These are phyloP conservation scores for Monomorium pharaonis DNA, from an alignment of 1,140 invertebrate species.

Conservation along the genomic window DNA sequence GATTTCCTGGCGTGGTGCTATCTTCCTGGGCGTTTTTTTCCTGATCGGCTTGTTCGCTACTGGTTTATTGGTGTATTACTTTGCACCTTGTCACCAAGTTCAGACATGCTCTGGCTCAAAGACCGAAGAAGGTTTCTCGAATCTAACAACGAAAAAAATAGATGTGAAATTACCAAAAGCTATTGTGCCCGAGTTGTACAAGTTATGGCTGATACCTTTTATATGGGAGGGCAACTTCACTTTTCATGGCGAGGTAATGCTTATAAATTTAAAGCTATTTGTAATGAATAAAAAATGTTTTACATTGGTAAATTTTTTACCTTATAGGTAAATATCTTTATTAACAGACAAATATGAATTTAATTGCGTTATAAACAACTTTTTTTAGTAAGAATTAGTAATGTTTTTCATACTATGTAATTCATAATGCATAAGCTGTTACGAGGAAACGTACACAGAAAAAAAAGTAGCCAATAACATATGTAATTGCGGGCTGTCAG, in stretches of 20 bases:
- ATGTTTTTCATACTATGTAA: slow-evolving; percentile 8
- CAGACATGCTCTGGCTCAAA: slow-evolving; percentile 44
- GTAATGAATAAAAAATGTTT: no score
- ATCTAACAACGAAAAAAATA: slow-evolving; percentile 79
- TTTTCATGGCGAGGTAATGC: slow-evolving; percentile 89
- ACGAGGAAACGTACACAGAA: neutral
- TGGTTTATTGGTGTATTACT: slow-evolving; percentile 89
- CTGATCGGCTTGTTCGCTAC: slow-evolving; percentile 86
- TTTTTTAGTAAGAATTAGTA: neutral
- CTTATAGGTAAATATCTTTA: neutral
- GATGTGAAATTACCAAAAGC: slow-evolving; percentile 89
- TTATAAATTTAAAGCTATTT: neutral
- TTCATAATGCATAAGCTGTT: neutral
- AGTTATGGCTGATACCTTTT: slow-evolving; percentile 89
- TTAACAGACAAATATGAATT: neutral
- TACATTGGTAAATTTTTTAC: neutral
- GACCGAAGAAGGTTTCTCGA: slow-evolving; percentile 71
- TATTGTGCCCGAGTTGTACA: slow-evolving; percentile 89
- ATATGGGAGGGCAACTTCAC: slow-evolving; percentile 91
- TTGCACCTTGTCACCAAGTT: slow-evolving; percentile 86
- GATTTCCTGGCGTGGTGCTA: slow-evolving; percentile 83
- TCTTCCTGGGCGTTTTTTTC: slow-evolving; percentile 85
- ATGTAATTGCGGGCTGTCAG: no score
- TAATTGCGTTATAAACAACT: neutral
- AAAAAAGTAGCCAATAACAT: no score